Evolutionary conservation across 2,113 vertebrate species (phyloP).

Genomic region (Pipra filicauda): DNA sequence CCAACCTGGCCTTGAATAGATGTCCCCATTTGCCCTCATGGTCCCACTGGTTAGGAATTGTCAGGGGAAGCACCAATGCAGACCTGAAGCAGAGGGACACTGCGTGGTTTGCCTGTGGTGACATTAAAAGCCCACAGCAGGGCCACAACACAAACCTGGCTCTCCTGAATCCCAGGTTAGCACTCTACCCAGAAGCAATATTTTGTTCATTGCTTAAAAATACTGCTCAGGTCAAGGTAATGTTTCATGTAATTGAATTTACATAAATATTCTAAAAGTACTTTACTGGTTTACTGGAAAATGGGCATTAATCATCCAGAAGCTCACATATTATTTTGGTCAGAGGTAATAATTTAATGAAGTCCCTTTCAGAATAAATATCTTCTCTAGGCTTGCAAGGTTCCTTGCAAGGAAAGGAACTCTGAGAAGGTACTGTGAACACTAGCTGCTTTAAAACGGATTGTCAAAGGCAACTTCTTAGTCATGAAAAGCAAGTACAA

Average conservation of each 20-base stretch:
- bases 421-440: not conserved
- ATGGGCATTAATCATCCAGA: not conserved
- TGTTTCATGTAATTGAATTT: not conserved
- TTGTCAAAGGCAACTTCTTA: not conserved
- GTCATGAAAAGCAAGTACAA: not conserved
- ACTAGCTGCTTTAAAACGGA: not conserved
- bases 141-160: not conserved
- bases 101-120: not conserved
- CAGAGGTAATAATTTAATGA: not conserved
- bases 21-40: fast-evolving
- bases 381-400: not conserved
- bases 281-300: not conserved
- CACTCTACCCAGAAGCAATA: not conserved
- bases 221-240: not conserved
- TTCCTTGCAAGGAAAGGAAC: not conserved
- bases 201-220: not conserved
- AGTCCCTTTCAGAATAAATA: not conserved
- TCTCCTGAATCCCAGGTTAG: not conserved
- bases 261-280: not conserved
- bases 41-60: not conserved
- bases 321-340: not conserved
- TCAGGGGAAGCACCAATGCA: not conserved
- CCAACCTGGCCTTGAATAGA: not conserved
- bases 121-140: not conserved
- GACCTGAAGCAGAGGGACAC: not conserved